Evolutionary conservation across 2,797 vertebrate genomes (phyloP).

Genomic region (Anas georgica): DNA sequence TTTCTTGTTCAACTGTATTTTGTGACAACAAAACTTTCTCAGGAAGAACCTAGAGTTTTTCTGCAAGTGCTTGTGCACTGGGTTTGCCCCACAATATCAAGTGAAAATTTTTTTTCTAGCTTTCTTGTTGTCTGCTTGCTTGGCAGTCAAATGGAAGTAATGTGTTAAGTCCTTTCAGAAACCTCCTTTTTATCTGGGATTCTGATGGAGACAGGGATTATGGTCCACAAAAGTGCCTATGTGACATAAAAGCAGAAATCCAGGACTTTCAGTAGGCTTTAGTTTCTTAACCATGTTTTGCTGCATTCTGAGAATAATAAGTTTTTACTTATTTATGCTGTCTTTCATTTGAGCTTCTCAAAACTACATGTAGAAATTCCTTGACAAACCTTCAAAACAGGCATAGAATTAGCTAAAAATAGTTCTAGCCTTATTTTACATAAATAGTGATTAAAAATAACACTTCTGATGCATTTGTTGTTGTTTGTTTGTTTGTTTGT

Average conservation of each 20-base stretch:
- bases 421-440: not conserved
- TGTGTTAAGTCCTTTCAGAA: not conserved
- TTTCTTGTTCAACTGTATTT: not conserved
- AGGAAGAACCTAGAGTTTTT: not conserved
- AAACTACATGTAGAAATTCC: not conserved
- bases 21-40: not conserved
- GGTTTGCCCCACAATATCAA: not conserved
- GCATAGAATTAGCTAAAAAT: not conserved
- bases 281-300: not conserved
- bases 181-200: too few species aligned
- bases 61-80: not conserved
- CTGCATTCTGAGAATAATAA: not conserved
- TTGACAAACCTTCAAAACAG: not conserved
- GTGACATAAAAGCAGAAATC: not conserved
- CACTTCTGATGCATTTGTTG: too few species aligned
- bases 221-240: not conserved
- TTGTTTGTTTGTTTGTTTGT: not conserved
- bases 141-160: not conserved
- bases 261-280: not conserved
- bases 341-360: not conserved
- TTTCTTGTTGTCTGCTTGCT: not conserved
- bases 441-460: not conserved
- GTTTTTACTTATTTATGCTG: not conserved
- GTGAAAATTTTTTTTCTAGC: not conserved
- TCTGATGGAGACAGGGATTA: not conserved